These are phyloP conservation scores for Drosophila mauritiana DNA, from an alignment of 1,140 invertebrate genomes.

Conservation along the genomic window DNA sequence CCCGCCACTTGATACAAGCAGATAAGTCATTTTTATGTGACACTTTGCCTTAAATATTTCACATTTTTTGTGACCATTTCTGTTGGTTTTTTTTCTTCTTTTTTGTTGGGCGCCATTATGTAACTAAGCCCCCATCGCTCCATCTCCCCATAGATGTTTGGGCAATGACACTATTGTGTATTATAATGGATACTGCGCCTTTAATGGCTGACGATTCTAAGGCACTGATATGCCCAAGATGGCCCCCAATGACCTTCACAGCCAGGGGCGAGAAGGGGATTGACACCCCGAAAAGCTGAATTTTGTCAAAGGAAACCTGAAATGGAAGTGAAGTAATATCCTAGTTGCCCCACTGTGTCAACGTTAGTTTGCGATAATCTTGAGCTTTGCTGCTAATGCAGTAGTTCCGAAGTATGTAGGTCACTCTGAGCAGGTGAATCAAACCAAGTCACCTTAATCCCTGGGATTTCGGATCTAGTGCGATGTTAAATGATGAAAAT, in stretches of 20 bases:
- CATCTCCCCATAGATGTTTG: conserved; percentile 28
- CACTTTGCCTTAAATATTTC: conserved; percentile 84
- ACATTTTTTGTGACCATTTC: conserved; percentile 72
- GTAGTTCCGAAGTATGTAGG: conserved; percentile 22
- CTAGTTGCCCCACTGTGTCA: conserved; percentile 25
- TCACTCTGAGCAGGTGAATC: conserved; percentile 27
- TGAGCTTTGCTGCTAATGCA: conserved; percentile 25
- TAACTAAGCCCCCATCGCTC: conserved; percentile 35
- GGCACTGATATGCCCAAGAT: conserved; percentile 51
- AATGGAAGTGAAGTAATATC: conserved; percentile 40
- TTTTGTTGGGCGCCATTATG: conserved; percentile 53
- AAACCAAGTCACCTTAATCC: conserved; percentile 29
- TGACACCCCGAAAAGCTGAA: conserved; percentile 5
- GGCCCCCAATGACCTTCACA: conserved; percentile 60
- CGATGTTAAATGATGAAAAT: conserved; percentile 27
- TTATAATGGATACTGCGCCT: conserved; percentile 71
- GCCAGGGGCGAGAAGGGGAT: background rate
- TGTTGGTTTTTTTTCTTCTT: conserved; percentile 13
- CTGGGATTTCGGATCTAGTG: conserved; percentile 7
- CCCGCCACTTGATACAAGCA: conserved; percentile 74
- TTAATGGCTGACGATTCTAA: conserved; percentile 74
- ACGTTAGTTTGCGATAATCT: conserved; percentile 45
- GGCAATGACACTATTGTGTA: conserved; percentile 75
- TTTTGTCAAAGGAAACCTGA: conserved; percentile 31
- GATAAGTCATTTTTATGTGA: conserved; percentile 84